phyloP scores from a whole-genome alignment of 2,888 invertebrate species.

The Parochlus steinenii region DNA sequence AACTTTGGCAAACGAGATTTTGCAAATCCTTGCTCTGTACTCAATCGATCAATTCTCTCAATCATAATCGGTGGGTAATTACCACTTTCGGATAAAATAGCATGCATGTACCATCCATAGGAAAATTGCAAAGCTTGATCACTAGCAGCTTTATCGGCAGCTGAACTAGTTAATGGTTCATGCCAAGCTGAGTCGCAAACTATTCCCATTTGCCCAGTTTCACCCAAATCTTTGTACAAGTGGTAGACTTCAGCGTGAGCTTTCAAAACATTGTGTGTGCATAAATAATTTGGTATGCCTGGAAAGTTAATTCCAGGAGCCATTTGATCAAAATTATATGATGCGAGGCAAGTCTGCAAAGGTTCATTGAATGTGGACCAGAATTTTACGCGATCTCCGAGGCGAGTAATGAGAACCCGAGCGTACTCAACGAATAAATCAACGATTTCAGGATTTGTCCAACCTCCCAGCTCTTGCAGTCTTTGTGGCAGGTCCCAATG shows the following conservation, averaged over 20 bases:
- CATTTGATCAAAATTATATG: conserved; percentile 25
- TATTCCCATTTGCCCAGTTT: too few species aligned
- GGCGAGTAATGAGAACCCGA: conserved; percentile 39
- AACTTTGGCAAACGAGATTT: conserved; percentile 19
- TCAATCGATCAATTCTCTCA: conserved; percentile 21
- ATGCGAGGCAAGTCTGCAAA: conserved; percentile 27
- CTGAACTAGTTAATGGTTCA: too few species aligned
- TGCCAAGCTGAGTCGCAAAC: too few species aligned
- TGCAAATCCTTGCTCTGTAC: conserved; percentile 20
- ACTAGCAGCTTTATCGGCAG: conserved; percentile 15
- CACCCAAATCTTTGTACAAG: conserved; percentile 29
- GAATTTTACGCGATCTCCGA: conserved; percentile 44
- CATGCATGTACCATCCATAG: conserved; percentile 25
- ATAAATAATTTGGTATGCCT: conserved; percentile 35
- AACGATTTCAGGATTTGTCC: conserved; percentile 46
- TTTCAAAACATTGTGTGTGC: conserved; percentile 35
- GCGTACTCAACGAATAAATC: conserved; percentile 49
- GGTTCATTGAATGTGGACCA: conserved; percentile 59
- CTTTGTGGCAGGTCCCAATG: conserved; percentile 54
- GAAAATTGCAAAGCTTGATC: conserved; percentile 22
- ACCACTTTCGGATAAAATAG: conserved; percentile 21
- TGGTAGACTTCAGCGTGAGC: conserved; percentile 37
- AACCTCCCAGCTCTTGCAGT: conserved; percentile 49
- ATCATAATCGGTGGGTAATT: conserved; percentile 24
- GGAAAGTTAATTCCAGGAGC: conserved; percentile 29